These are phyloP conservation scores for Venusia cambrica DNA, from an alignment of 2,888 invertebrate species.

Conservation along the genomic window DNA sequence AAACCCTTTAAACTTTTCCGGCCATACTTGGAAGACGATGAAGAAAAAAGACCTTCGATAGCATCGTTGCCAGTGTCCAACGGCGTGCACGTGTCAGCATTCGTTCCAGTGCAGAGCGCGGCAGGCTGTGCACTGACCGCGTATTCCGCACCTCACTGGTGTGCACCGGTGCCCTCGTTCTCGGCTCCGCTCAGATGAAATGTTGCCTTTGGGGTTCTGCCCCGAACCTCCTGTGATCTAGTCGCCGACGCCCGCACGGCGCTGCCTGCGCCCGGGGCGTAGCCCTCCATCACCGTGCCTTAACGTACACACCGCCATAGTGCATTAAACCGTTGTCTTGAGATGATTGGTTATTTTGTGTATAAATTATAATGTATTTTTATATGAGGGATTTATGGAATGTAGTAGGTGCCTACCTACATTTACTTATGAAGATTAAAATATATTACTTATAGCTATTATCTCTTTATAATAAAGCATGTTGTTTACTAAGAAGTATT, in stretches of 20 bases:
- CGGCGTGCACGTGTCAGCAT: conserved; percentile 68
- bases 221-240: conserved; percentile 74
- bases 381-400: conserved; percentile 77
- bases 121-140: conserved; percentile 62
- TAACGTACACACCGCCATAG: conserved; percentile 76
- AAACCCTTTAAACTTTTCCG: conserved; percentile 89
- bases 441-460: conserved; percentile 64
- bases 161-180: conserved; percentile 83
- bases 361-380: conserved; percentile 76
- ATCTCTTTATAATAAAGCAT: conserved; percentile 72
- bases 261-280: conserved; percentile 77
- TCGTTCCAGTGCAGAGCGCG: conserved; percentile 72
- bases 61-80: conserved; percentile 60
- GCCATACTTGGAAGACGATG: conserved; percentile 86
- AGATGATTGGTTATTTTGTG: conserved; percentile 75
- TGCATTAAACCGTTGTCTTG: conserved; percentile 72
- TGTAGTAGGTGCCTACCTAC: conserved; percentile 70
- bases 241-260: conserved; percentile 75
- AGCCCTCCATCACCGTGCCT: conserved; percentile 76
- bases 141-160: conserved; percentile 81
- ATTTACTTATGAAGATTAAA: conserved; percentile 64
- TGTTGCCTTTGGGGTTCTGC: conserved; percentile 59
- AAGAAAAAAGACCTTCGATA: conserved; percentile 61
- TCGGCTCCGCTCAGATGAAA: conserved; percentile 74
- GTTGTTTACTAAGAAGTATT: conserved; percentile 67